phyloP scores from a whole-genome alignment of 2,888 invertebrate species.

The Tenthredo mesomela region DNA sequence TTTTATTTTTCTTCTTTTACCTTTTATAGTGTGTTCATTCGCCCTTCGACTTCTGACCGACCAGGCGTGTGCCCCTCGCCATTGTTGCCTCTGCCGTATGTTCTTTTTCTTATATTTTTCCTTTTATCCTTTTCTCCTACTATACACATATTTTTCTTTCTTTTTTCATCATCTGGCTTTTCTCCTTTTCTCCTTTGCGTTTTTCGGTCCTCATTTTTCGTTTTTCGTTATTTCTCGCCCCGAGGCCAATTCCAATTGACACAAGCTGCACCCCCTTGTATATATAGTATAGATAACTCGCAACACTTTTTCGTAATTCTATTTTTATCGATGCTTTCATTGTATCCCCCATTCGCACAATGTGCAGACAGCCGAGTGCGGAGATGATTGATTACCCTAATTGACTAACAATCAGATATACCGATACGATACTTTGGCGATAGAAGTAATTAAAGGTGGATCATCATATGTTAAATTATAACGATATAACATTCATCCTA shows the following conservation, averaged over 20 bases:
- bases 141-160: neutral
- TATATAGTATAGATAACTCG: neutral
- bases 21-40: slow-evolving; percentile 12
- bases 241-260: neutral
- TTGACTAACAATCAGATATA: neutral
- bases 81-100: neutral
- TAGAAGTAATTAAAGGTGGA: no score
- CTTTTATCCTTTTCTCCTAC: neutral
- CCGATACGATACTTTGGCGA: neutral
- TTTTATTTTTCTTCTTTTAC: neutral
- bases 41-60: slow-evolving; percentile 26
- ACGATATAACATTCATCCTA: no score
- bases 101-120: neutral
- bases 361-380: neutral
- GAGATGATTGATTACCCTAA: neutral
- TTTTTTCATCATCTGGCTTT: neutral
- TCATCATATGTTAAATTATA: no score
- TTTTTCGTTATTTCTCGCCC: neutral
- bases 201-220: neutral
- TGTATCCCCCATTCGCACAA: neutral
- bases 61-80: slow-evolving; percentile 11
- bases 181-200: neutral
- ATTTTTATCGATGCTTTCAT: neutral
- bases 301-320: neutral
- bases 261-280: neutral